Conservation (phyloP, 2,888 invertebrate species). For the Clostera curtula region DNA sequence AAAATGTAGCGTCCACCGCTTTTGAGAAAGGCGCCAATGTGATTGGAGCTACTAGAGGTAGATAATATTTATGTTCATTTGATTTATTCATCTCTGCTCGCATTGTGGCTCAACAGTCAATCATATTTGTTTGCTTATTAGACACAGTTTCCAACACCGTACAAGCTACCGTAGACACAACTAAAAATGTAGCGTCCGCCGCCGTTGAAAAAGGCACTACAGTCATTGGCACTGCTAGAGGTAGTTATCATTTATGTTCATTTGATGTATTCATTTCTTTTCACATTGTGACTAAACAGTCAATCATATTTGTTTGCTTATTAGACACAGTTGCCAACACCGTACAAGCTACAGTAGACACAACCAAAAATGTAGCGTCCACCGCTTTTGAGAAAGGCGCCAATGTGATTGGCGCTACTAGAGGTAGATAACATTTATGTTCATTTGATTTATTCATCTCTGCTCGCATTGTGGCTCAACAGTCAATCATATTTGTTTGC, state of each 20-base stretch:
- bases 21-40: no score
- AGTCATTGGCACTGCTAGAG: conserved; percentile 30
- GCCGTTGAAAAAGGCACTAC: conserved; percentile 37
- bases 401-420: conserved; percentile 27
- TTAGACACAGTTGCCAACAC: conserved; percentile 29
- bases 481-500: conserved; percentile 5
- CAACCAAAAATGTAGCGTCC: conserved; percentile 30
- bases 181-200: conserved; percentile 36
- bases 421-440: conserved; percentile 23
- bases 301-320: conserved; percentile 3
- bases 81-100: no score
- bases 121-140: no score
- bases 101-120: no score
- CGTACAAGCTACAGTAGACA: conserved; percentile 30
- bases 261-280: background rate
- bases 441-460: conserved; percentile 1
- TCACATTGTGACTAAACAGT: no score
- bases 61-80: no score
- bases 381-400: conserved; percentile 31
- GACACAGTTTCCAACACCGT: conserved; percentile 35
- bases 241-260: conserved; percentile 9
- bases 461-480: conserved; percentile 5
- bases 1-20: no score
- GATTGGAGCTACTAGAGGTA: no score
- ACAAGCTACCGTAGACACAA: conserved; percentile 32